Conservation (phyloP, 35 echinoderm and acorn worm species). For the Apostichopus japonicus region DNA sequence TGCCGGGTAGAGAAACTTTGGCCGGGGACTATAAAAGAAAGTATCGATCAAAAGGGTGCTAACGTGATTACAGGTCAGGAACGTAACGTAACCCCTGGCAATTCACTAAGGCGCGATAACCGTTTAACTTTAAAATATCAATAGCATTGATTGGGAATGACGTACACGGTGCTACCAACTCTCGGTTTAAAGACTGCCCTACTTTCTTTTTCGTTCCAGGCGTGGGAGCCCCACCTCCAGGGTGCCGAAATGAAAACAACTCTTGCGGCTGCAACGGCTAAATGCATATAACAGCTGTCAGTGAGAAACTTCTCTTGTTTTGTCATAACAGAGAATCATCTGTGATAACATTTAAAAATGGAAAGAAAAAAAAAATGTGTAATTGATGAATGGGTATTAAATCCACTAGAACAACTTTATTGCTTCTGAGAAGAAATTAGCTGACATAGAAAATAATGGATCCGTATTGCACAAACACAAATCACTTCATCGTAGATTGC, state of each 20-base stretch:
- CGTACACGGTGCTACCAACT: neutral
- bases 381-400: neutral
- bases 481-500: too few species aligned
- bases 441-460: too few species aligned
- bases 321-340: neutral
- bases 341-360: neutral
- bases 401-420: neutral
- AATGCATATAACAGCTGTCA: neutral
- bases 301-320: neutral
- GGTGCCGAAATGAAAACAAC: neutral
- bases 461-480: too few species aligned
- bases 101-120: conserved; percentile 35
- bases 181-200: conserved; percentile 6
- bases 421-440: too few species aligned
- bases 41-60: conserved; percentile 8
- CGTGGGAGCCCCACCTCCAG: neutral
- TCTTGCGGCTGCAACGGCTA: neutral
- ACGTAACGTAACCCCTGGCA: conserved; percentile 30
- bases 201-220: conserved; percentile 11
- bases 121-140: conserved; percentile 48
- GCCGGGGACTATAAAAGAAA: neutral
- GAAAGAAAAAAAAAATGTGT: neutral
- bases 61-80: conserved; percentile 55
- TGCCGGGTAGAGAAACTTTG: neutral
- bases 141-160: conserved; percentile 52